A percentile compares a stretch with the other conserved stretches of the same genome.
phyloP scores from a whole-genome alignment of 2,113 vertebrate genomes.

The rat (Rattus norvegicus) region GRCr8 NC_086027.1:47961501-47962000 shows the following conservation, averaged over 20 bases:
- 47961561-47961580: not conserved
- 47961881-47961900: not conserved
- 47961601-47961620: too few species aligned
- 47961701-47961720: not conserved
- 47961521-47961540: slow-evolving; percentile 50
- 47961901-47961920: not conserved
- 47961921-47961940: not conserved
- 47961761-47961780: not conserved
- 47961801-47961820: not conserved
- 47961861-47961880: not conserved
- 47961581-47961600: not conserved
- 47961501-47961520: slow-evolving; percentile 73
- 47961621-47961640: not conserved
- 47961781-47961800: not conserved
- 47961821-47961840: not conserved
- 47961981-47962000: not conserved
- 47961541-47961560: slow-evolving; percentile 55
- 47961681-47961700: not conserved
- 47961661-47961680: not conserved
- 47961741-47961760: not conserved
- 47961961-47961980: not conserved
- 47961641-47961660: not conserved
- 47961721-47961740: not conserved
- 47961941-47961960: not conserved
- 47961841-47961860: not conserved